Evolutionary conservation across 2,888 invertebrate genomes (phyloP).

Genomic region (Diploptera punctata): DNA sequence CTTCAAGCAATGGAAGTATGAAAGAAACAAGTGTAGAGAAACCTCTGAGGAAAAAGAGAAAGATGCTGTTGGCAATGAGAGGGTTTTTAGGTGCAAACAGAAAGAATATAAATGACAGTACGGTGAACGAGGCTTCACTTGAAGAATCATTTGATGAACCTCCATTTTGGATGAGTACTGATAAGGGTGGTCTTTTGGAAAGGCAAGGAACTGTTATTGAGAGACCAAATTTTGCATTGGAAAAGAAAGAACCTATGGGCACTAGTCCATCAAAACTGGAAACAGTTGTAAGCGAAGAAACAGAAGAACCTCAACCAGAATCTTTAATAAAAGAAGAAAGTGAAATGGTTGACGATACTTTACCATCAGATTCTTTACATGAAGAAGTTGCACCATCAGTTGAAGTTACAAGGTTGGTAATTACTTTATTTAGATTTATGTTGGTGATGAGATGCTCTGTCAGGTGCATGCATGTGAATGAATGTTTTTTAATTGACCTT

Average conservation of each 20-base stretch:
- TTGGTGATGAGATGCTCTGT: too few species aligned
- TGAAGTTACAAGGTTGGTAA: slow-evolving; percentile 24
- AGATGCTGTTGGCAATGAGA: slow-evolving; percentile 46
- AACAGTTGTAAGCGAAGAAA: background rate
- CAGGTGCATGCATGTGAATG: too few species aligned
- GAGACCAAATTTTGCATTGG: slow-evolving; percentile 11
- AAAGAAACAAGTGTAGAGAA: slow-evolving; percentile 39
- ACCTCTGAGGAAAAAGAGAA: slow-evolving; percentile 47
- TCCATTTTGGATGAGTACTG: slow-evolving; percentile 40
- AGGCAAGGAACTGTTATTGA: slow-evolving; percentile 42
- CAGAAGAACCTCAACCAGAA: background rate
- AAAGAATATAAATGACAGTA: slow-evolving; percentile 30
- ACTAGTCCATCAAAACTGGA: slow-evolving; percentile 3
- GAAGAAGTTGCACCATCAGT: background rate
- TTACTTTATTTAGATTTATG: too few species aligned
- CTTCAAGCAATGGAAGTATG: background rate
- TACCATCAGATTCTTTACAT: background rate
- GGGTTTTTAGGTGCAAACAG: slow-evolving; percentile 31
- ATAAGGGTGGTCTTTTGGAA: slow-evolving; percentile 30
- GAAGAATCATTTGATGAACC: slow-evolving; percentile 41
- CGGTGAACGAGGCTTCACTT: slow-evolving; percentile 27
- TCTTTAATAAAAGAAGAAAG: background rate
- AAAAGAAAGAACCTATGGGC: background rate
- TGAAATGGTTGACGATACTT: background rate
- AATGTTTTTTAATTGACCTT: too few species aligned